Evolutionary conservation across 2,888 invertebrate species (phyloP).

Genomic region (Hyposoter dolosus): DNA sequence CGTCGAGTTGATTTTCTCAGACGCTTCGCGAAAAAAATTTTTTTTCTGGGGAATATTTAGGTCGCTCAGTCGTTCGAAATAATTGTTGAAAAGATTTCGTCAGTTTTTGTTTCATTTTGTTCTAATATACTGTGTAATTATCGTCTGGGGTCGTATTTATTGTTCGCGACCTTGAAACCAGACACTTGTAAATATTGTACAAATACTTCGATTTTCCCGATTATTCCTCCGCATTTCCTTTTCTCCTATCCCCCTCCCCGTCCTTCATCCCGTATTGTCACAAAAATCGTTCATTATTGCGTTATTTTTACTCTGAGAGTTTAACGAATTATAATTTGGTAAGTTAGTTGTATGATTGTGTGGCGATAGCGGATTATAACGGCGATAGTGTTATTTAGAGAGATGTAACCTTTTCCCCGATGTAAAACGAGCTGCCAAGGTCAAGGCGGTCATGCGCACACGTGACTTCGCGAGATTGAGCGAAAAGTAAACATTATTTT

Average conservation of each 20-base stretch:
- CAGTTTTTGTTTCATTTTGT: constrained; percentile 55
- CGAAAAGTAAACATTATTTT: background rate
- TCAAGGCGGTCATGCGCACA: background rate
- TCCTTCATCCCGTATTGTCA: constrained; percentile 37
- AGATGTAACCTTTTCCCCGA: constrained; percentile 21
- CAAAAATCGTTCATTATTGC: constrained; percentile 64
- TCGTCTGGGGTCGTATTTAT: constrained; percentile 63
- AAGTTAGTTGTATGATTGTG: constrained; percentile 65
- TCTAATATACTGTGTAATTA: constrained; percentile 63
- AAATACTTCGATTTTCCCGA: constrained; percentile 63
- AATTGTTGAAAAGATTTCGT: constrained; percentile 47
- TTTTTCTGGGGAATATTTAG: constrained; percentile 32
- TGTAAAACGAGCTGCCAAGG: constrained; percentile 42
- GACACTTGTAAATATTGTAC: constrained; percentile 72
- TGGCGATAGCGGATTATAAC: constrained; percentile 64
- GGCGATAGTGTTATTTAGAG: constrained; percentile 48
- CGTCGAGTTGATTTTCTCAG: constrained; percentile 38
- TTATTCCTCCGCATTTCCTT: constrained; percentile 6
- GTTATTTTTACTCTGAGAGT: constrained; percentile 70
- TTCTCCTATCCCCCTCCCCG: background rate
- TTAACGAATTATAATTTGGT: constrained; percentile 69
- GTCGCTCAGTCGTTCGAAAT: constrained; percentile 44
- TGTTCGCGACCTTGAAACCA: constrained; percentile 57
- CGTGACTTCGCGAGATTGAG: background rate
- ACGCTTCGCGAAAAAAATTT: background rate